phyloP scores from a whole-genome alignment of 2,113 vertebrate genomes.

The Gavialis gangeticus region DNA sequence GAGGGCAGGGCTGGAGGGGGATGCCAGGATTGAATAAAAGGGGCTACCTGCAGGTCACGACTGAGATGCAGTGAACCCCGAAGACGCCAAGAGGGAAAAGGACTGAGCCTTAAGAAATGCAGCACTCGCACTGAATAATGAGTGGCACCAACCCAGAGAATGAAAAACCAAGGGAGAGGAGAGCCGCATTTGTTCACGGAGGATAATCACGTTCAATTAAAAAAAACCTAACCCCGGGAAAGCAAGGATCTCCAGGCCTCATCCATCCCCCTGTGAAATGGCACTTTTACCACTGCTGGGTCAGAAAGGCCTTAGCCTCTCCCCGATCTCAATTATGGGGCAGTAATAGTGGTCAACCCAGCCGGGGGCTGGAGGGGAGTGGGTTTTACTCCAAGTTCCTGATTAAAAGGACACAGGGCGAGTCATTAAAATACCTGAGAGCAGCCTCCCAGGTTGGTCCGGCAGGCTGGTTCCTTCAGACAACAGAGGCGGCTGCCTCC shows the following conservation, averaged over 20 bases:
- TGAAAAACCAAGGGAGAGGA: fast-evolving
- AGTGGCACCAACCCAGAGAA: not conserved
- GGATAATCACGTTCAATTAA: not conserved
- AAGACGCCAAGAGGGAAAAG: not conserved
- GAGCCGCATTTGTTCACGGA: fast-evolving
- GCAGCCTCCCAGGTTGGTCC: not conserved
- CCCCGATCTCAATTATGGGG: not conserved
- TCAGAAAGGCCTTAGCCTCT: not conserved
- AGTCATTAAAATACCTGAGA: fast-evolving
- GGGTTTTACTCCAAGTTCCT: fast-evolving
- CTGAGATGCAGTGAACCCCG: not conserved
- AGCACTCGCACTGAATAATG: not conserved
- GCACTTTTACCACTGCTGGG: not conserved
- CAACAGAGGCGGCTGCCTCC: not conserved
- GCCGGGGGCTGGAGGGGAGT: fast-evolving
- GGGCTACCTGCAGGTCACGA: not conserved
- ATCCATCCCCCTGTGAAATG: not conserved
- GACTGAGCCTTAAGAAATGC: not conserved
- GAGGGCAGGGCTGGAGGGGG: not conserved
- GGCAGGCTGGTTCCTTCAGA: not conserved
- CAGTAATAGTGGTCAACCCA: not conserved
- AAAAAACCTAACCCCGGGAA: not conserved
- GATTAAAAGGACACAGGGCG: fast-evolving
- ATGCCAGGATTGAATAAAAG: not conserved
- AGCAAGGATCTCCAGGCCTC: not conserved